phyloP scores from a whole-genome alignment of 2,797 vertebrate species.

The Ispidina picta region DNA sequence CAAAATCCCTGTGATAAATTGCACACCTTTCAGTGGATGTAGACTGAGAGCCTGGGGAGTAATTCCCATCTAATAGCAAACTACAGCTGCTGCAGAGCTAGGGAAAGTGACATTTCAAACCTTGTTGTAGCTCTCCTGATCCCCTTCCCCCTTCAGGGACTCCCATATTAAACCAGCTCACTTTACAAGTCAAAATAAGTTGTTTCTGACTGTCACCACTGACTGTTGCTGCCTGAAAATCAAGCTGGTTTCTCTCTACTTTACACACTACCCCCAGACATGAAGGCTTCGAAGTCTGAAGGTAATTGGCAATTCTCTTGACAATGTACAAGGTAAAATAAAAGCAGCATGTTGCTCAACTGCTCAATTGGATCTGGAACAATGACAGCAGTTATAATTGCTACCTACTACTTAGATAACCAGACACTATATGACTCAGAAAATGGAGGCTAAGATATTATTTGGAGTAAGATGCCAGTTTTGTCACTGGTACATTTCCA shows the following conservation, averaged over 20 bases:
- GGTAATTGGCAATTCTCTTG: conserved; percentile 70
- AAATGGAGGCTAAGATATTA: neutral
- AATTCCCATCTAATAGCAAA: neutral
- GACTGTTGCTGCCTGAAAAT: conserved; percentile 51
- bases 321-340: conserved; percentile 70
- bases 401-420: conserved; percentile 47
- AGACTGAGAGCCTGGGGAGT: neutral
- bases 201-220: conserved; percentile 46
- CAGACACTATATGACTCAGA: neutral
- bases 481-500: neutral
- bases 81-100: neutral
- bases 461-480: neutral
- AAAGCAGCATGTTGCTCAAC: conserved; percentile 51
- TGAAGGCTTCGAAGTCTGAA: conserved; percentile 64
- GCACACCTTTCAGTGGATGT: fast-evolving
- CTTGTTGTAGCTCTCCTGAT: neutral
- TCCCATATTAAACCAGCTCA: neutral
- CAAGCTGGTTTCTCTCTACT: conserved; percentile 67
- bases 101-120: neutral
- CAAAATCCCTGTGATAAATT: neutral
- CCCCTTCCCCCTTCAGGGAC: neutral
- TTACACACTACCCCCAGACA: conserved; percentile 22
- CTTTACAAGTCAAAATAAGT: conserved; percentile 52
- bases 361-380: conserved; percentile 58
- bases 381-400: conserved; percentile 26